A percentile compares a stretch with the other conserved stretches of the same genome.
Evolutionary conservation across 2,113 vertebrate genomes (phyloP).

Genomic region (Microcebus tavaratra): DNA sequence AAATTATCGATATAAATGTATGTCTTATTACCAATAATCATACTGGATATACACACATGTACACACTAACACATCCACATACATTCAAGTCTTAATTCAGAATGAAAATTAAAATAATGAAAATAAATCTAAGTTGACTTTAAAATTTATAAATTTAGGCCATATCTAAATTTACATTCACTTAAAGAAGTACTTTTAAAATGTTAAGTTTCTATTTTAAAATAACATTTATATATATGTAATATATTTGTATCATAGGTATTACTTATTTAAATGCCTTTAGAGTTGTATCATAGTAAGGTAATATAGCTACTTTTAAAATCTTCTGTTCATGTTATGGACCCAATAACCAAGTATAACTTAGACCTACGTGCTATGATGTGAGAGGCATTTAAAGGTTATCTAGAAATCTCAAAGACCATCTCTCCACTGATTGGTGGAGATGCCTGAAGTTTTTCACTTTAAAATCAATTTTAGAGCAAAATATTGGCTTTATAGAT

Average conservation of each 20-base stretch:
- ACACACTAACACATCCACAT: background rate
- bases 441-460: background rate
- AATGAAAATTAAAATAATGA: conserved; percentile 18
- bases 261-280: background rate
- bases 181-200: background rate
- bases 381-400: background rate
- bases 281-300: background rate
- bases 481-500: conserved; percentile 13
- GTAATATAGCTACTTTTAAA: background rate
- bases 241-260: background rate
- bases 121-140: background rate
- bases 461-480: background rate
- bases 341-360: background rate
- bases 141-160: background rate
- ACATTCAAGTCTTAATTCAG: background rate
- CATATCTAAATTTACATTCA: background rate
- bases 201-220: background rate
- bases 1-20: background rate
- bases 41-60: background rate
- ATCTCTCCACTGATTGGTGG: background rate
- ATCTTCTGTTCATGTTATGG: background rate
- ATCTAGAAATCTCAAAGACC: background rate
- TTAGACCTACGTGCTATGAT: background rate
- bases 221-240: background rate
- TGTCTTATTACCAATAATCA: background rate